Evolutionary conservation across 2,888 invertebrate genomes (phyloP), one percentile per base, ranked within the genome.

Genomic region (Hesperia comma): DNA sequence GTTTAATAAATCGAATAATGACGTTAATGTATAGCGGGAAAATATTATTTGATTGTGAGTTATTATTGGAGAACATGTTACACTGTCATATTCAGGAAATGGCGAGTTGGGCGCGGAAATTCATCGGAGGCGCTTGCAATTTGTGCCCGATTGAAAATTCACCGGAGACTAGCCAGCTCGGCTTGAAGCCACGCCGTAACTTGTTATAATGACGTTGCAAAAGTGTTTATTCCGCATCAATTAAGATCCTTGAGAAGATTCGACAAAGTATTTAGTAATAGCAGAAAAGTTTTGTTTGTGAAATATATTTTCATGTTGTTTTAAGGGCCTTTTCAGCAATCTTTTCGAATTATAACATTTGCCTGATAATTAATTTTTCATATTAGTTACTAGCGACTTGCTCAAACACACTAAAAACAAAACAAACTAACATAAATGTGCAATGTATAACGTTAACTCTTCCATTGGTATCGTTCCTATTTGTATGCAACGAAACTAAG

Each of bases 11-110:
- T 43, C 32, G 58, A 53, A n/a, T 49, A 40, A 53, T n/a, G 33
- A 12, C 26, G 53, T 58, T 56, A 41, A 56, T 40, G 51, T 53
- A 6, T 26, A 53, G 32, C 17, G 40, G 64, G 51, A 58, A 64
- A 58, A 64, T 64, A 64, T 58, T 51, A 53, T 32, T 54, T 66
- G 54, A 66, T 66, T 66, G 53, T 33, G 41, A 66, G 32, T 60
- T 54, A 41, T 66, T 58, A 66, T 60, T 60, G 66, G 54, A 17
- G 32, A 64, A 54, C 60, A 68, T 66, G 63, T 66, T 79, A 74
- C 77, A 78, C 79, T 83, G 82, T 86, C 84, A 87, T 83, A 77
- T 79, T 68, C 81, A 82, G 90, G 88, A 89, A 86, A 84, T 82
- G 79, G 82, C 75, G 78, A 81, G 77, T 79, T 75, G 79, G 77